phyloP scores from a whole-genome alignment of 1,140 invertebrate species.

The Caenorhabditis latens region DNA sequence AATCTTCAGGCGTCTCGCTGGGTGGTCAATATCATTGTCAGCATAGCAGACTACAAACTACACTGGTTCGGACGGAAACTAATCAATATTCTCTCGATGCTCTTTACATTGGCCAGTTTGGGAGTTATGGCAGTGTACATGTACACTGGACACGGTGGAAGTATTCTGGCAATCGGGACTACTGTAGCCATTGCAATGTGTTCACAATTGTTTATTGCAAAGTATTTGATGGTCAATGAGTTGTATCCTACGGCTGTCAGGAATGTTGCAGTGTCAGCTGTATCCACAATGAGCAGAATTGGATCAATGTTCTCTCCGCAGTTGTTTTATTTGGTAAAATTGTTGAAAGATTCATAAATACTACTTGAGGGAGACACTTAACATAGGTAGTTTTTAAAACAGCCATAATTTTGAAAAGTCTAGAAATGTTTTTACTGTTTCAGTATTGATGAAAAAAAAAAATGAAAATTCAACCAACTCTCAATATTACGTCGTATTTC shows the following conservation, averaged over 20 bases:
- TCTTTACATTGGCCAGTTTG: constrained; percentile 30
- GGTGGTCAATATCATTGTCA: constrained; percentile 46
- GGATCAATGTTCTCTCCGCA: constrained; percentile 62
- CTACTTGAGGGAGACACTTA: too few species aligned
- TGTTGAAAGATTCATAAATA: constrained; percentile 13
- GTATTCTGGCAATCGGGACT: background rate
- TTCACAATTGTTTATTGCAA: constrained; percentile 63
- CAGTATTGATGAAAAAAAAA: too few species aligned
- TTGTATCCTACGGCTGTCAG: constrained; percentile 66
- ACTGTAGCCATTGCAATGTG: constrained; percentile 18
- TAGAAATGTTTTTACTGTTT: too few species aligned
- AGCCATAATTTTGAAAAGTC: too few species aligned
- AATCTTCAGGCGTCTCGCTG: constrained; percentile 39
- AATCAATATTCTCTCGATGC: constrained; percentile 28
- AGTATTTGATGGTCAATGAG: constrained; percentile 59
- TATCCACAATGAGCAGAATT: constrained; percentile 60
- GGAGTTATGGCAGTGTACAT: constrained; percentile 10
- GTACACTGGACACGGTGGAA: background rate
- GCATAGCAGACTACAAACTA: constrained; percentile 53
- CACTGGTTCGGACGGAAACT: constrained; percentile 55
- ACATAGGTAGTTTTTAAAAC: too few species aligned
- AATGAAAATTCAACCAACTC: too few species aligned
- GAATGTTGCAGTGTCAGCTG: constrained; percentile 57
- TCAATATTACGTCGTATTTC: too few species aligned
- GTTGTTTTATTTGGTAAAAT: constrained; percentile 66